A percentile compares a stretch with the other conserved stretches of the same genome.
Conservation (phyloP, 2,888 invertebrate genomes). For the Prenolepis imparis region DNA sequence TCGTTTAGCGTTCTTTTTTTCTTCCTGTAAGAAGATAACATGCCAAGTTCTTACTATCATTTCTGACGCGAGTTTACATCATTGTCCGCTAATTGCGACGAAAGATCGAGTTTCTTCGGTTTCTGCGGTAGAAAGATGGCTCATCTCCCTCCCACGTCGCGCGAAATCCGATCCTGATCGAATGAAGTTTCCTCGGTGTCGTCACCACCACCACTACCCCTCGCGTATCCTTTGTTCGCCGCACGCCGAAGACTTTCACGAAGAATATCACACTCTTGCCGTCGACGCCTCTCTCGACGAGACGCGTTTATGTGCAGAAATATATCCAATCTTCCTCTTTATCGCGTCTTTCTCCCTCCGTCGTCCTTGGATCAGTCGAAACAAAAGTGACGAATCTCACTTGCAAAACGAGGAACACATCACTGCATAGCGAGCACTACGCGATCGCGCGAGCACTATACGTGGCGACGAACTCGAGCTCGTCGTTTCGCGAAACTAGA, state of each 20-base stretch:
- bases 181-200: constrained; percentile 14
- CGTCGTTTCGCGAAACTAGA: constrained; percentile 48
- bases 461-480: constrained; percentile 63
- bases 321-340: constrained; percentile 12
- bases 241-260: constrained; percentile 36
- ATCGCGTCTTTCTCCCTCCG: background rate
- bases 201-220: background rate
- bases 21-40: no score
- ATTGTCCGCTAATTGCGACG: no score
- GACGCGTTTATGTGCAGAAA: no score
- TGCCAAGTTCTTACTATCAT: no score
- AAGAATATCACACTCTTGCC: background rate
- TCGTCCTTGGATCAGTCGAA: background rate
- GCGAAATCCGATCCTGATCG: constrained; percentile 53
- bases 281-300: no score
- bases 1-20: no score
- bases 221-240: constrained; percentile 26
- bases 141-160: constrained; percentile 69
- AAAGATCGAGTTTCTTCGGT: no score
- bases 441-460: constrained; percentile 56
- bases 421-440: constrained; percentile 51
- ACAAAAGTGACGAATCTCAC: background rate
- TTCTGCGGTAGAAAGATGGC: constrained; percentile 6
- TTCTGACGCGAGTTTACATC: no score
- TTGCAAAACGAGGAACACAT: constrained; percentile 30